A percentile compares a stretch with the other conserved stretches of the same genome.
Conservation (phyloP, 2,113 vertebrate genomes). For the Taxidea taxus region DNA sequence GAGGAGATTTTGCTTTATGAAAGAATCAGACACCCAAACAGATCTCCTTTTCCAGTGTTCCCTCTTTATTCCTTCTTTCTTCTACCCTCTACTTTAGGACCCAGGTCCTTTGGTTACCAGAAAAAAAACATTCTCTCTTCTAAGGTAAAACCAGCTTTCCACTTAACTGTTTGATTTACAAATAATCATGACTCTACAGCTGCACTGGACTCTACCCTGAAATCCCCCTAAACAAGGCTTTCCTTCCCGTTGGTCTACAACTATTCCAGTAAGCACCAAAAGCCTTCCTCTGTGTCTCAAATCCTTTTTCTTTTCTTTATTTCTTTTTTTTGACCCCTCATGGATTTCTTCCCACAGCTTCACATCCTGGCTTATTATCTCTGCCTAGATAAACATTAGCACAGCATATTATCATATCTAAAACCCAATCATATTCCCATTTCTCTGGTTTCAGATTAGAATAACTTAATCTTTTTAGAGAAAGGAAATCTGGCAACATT, state of each 20-base stretch:
- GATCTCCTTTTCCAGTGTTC: background rate
- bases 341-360: conserved; percentile 37
- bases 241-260: background rate
- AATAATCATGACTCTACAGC: background rate
- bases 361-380: conserved; percentile 39
- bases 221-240: background rate
- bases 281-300: conserved; percentile 28
- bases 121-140: conserved; percentile 16
- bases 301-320: background rate
- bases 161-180: background rate
- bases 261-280: background rate
- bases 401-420: conserved; percentile 56
- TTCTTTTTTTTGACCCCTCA: background rate
- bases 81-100: background rate
- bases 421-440: conserved; percentile 50
- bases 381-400: conserved; percentile 55
- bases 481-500: conserved; percentile 48
- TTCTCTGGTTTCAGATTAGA: conserved; percentile 52
- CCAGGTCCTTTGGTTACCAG: background rate
- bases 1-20: background rate
- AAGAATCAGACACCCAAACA: background rate
- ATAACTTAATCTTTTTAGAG: conserved; percentile 58
- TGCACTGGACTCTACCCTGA: background rate
- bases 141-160: background rate
- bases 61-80: background rate